phyloP scores from a whole-genome alignment of 2,113 vertebrate species.

The Synodontis membranacea region DNA sequence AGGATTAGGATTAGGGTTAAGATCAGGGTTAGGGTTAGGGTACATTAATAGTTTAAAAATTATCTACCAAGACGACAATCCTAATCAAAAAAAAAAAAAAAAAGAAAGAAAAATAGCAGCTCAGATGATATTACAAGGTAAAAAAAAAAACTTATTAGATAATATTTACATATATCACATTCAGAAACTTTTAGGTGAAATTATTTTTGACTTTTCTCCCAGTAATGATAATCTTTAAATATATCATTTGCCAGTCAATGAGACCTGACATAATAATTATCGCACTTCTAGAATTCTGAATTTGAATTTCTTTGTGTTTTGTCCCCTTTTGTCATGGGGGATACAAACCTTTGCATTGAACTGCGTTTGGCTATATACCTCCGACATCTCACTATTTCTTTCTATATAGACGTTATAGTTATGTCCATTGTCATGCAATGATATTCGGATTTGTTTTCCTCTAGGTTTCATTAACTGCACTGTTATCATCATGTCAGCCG shows the following conservation, averaged over 20 bases:
- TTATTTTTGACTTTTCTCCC: not conserved
- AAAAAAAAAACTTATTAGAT: not conserved
- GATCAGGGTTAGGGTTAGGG: too few relatives aligned
- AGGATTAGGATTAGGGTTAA: not conserved
- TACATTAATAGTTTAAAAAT: too few relatives aligned
- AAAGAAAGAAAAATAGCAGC: not conserved
- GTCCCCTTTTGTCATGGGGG: not conserved
- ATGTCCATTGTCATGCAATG: not conserved
- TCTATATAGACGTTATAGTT: not conserved
- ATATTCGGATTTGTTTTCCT: not conserved
- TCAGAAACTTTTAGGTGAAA: not conserved
- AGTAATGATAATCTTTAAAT: not conserved
- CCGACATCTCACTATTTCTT: not conserved
- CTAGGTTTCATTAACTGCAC: not conserved
- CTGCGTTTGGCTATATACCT: not conserved
- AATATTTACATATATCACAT: not conserved
- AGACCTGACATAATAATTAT: not conserved
- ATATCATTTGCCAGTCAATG: not conserved
- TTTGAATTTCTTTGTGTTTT: not conserved
- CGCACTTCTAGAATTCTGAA: not conserved
- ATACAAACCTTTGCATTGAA: not conserved
- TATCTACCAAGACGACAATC: not conserved
- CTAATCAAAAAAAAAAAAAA: not conserved
- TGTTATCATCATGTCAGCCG: not conserved
- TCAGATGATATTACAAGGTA: not conserved